Base-by-base conservation (phyloP, 2,113 vertebrate genomes). In the Orycteropus afer region DNA sequence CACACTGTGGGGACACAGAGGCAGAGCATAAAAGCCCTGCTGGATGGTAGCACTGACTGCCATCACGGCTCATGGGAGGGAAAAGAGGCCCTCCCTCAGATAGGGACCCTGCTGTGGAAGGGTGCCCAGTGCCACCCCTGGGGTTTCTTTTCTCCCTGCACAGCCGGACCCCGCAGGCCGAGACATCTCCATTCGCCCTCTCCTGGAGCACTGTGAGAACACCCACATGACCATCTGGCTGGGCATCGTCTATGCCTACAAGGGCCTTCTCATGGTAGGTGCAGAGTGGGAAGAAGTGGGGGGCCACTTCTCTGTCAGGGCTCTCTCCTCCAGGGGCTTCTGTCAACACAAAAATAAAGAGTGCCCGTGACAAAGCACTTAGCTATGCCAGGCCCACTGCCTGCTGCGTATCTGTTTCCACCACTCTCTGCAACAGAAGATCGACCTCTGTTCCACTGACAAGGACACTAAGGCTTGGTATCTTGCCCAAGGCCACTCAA, bases 201-300 rank as follows among this genome's bases (percentile, higher is more conserved):
- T 99, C 97, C 95, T 99, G 99, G 99, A 99, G 98, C 99, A 99
- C 99, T 99, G 99, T 89, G 99, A 99, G 97, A 99, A 99, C 98
- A 99, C 99, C 87, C 99, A 99, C 98, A 99, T 99, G 99, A 99
- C 99, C 97, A 99, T 99, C 98, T 99, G 99, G 99, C 99, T 99
- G 80, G 99, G 99, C 89, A 99, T 99, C 65, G 99, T 99, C 95
- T 99, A 99, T 29, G 99, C 99, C 96, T 99, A 99, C 97, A 99
- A 99, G 98, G 99, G 99, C 74, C 99, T 99, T 96, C 99, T 99
- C 86, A 99, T 99, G 99, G 99, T 99, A 98, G 98, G 99, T 98
- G 61, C 14, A 20, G 34, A 57, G 53, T 69, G 2, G 78, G 47
- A 92, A 91, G 63, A 18, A 14, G 32, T 27, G 57, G n/a, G 34